A percentile compares a stretch with the other conserved stretches of the same genome.
These are phyloP conservation scores for Gambelia wislizenii DNA, from an alignment of 2,797 vertebrate genomes.

Conservation along the genomic window DNA sequence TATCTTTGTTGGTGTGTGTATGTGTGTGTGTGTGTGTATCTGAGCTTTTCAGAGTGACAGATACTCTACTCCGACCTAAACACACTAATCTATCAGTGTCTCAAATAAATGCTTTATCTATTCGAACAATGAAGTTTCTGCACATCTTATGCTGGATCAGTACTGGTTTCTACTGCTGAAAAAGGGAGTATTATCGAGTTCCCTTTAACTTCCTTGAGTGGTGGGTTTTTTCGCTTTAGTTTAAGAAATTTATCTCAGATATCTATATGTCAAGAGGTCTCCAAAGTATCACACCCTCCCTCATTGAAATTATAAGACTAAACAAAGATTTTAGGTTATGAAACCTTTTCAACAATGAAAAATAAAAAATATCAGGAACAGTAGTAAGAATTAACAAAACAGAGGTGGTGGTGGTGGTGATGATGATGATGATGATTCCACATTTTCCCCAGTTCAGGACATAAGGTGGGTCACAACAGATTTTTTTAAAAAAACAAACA, in stretches of 20 bases:
- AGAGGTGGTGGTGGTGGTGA: too few species aligned
- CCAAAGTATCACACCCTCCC: background rate
- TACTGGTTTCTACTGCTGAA: background rate
- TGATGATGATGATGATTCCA: too few species aligned
- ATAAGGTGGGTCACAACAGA: too few species aligned
- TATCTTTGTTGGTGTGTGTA: background rate
- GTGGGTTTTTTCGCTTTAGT: background rate
- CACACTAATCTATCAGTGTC: background rate
- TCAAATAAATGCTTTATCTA: background rate
- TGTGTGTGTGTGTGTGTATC: too few species aligned
- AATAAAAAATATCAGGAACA: background rate
- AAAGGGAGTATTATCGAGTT: background rate
- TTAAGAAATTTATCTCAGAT: background rate
- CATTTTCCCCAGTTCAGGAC: too few species aligned
- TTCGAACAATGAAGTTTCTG: background rate
- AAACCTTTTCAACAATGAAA: background rate
- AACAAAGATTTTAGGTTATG: background rate
- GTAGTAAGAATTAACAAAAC: too few species aligned
- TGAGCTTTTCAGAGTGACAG: background rate
- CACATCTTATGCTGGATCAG: background rate
- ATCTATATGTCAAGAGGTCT: background rate
- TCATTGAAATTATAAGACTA: background rate
- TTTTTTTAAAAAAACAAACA: too few species aligned
- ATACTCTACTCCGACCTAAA: background rate
- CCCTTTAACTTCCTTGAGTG: background rate